Base-by-base conservation (phyloP, 2,113 vertebrate genomes). In the Alligator mississippiensis region DNA sequence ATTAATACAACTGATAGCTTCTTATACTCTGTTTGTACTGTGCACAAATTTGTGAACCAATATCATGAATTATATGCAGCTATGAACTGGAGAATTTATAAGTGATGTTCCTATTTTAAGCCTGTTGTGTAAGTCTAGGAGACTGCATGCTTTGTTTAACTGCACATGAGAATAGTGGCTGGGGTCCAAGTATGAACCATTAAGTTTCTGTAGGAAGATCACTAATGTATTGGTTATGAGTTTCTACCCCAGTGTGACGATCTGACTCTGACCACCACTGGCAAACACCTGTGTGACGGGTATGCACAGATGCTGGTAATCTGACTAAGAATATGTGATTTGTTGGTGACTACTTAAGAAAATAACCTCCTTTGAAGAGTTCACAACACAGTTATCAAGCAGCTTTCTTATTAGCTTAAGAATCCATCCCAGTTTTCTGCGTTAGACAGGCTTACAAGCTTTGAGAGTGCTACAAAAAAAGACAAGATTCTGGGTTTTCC, bases 281-380 rank as follows among this genome's bases (percentile, higher is more conserved):
- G 70, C 34, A 24, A 74, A 47, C 21, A 22, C 70, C 22, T 47
- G 21, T 30, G n/a, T 82, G 47, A 30, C 21, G 10, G 38, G 55
- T 62, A 66, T 14, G 62, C 79, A 81, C 61, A 81, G 62, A 81
- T 81, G 34, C 27, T 66, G 34, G n/a, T 28, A 22, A 55, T 28
- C 61, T 2, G 88, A 16, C 4, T 64, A 47, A 21, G 54, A n/a
- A n/a, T 24, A 1, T 55, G 11, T 1, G 0, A 15, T 68, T 72
- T 76, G 2, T 74, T 24, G 11, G 2, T 80, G 19, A 47, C 38
- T 55, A 18, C 28, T 78, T 34, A 15, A 55, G n/a, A 72, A 27
- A 57, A 54, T 16, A 9, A 6, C 3, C 15, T 81, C 58, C 62
- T 38, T 5, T 15, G 1, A 2, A 38, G 84, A 83, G 27, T 83